phyloP scores from a whole-genome alignment of 1,140 invertebrate species.

The Globodera ellingtonae region DNA sequence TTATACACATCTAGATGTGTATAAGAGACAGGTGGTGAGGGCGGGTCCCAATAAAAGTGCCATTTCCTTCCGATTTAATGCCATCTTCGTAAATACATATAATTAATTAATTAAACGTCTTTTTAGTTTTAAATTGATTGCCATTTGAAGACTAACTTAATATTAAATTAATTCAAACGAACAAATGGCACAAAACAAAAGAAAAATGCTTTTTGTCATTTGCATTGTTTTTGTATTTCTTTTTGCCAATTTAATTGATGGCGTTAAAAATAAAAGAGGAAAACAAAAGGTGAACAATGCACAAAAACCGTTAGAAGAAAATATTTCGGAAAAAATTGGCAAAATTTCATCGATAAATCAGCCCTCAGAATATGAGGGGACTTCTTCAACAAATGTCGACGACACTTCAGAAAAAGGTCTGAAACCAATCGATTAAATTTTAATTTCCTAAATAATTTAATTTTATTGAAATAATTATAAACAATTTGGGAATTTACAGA shows the following conservation, averaged over 20 bases:
- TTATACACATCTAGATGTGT: too few species aligned
- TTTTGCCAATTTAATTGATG: background rate
- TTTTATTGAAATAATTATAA: background rate
- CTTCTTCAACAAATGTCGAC: background rate
- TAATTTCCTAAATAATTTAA: background rate
- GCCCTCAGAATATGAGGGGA: background rate
- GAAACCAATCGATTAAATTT: too few species aligned
- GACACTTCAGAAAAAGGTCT: too few species aligned
- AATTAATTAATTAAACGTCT: background rate
- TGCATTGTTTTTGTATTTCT: background rate
- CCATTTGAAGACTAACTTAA: too few species aligned
- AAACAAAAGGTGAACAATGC: background rate
- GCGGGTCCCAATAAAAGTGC: too few species aligned
- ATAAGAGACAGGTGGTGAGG: too few species aligned
- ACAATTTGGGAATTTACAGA: background rate
- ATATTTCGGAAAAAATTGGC: background rate
- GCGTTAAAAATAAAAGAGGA: background rate
- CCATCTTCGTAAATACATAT: background rate
- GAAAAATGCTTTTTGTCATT: background rate
- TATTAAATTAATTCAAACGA: too few species aligned
- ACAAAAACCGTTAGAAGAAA: background rate
- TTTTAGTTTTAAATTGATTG: too few species aligned
- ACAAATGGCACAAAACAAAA: background rate
- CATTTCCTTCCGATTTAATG: background rate
- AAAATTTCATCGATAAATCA: background rate